Percentiles rank a stretch among this genome's conserved stretches.
Evolutionary conservation across 2,113 vertebrate species (phyloP).

Genomic region (Dendrocopos noguchii): DNA sequence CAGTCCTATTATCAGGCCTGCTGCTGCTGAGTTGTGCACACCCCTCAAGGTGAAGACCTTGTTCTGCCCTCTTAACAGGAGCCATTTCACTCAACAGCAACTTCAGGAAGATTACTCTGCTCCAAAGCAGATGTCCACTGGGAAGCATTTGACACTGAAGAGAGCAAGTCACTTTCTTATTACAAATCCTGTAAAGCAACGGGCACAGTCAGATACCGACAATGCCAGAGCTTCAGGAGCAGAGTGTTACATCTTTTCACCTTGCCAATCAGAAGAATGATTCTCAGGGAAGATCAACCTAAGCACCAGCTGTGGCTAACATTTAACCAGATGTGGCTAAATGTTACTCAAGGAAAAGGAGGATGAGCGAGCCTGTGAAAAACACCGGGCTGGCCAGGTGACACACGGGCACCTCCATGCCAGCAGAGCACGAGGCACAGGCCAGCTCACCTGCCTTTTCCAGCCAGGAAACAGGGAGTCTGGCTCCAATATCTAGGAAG

Average conservation of each 20-base stretch:
- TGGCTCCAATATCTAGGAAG: neutral
- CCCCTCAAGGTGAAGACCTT: neutral
- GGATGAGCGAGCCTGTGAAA: neutral
- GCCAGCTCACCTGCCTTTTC: neutral
- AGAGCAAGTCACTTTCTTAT: neutral
- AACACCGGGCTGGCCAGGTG: neutral
- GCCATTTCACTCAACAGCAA: neutral
- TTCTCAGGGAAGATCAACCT: neutral
- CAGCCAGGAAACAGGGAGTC: neutral
- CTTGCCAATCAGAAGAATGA: neutral
- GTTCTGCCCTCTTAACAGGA: neutral
- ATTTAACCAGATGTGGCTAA: neutral
- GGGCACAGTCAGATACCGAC: neutral
- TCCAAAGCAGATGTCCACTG: too few species aligned
- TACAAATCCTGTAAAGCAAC: neutral
- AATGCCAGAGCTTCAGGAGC: neutral
- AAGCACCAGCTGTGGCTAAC: neutral
- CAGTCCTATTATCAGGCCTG: neutral
- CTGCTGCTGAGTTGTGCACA: neutral
- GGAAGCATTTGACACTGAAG: neutral
- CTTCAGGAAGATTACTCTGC: neutral
- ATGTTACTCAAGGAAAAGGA: neutral
- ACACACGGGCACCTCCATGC: neutral
- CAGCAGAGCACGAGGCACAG: neutral
- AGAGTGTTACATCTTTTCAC: neutral